Evolutionary conservation across 2,888 invertebrate species (phyloP).

Genomic region (Callinectes sapidus): DNA sequence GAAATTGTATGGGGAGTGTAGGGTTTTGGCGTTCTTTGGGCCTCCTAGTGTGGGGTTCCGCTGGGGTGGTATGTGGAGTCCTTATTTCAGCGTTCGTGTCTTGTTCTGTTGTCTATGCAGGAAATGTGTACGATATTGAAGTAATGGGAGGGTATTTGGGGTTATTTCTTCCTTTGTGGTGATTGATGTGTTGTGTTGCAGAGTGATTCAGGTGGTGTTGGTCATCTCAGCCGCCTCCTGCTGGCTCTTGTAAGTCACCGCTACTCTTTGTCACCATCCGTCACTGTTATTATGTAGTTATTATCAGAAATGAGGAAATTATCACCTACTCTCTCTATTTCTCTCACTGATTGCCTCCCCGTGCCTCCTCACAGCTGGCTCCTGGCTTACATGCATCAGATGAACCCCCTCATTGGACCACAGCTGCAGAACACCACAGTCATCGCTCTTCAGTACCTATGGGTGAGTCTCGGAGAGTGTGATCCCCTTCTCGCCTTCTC

Average conservation of each 20-base stretch:
- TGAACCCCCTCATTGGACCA: slow-evolving; percentile 65
- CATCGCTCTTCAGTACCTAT: slow-evolving; percentile 51
- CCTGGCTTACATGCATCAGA: slow-evolving; percentile 63
- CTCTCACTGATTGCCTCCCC: not conserved
- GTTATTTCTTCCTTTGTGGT: not conserved
- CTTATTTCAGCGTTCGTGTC: not conserved
- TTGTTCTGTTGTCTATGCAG: not conserved
- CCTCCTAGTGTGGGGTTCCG: not conserved
- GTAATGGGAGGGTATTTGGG: not conserved
- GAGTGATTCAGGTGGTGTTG: slow-evolving; percentile 75
- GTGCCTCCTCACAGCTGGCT: slow-evolving; percentile 47
- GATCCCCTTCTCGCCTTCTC: not conserved
- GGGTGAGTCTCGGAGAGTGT: slow-evolving; percentile 41
- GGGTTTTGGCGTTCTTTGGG: not conserved
- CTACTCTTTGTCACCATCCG: not conserved
- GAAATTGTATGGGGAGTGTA: not conserved
- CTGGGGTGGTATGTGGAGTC: not conserved
- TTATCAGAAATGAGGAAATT: not conserved
- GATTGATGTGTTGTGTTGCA: slow-evolving; percentile 74
- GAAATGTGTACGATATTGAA: not conserved
- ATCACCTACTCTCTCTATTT: not conserved
- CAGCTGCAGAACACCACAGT: slow-evolving; percentile 57
- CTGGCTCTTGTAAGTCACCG: slow-evolving; percentile 66
- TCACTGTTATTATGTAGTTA: not conserved
- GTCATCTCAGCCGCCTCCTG: slow-evolving; percentile 57